Conservation (phyloP, 30 jellyfish, hydroid and myxozoan species). For the Cassiopea andromeda region DNA sequence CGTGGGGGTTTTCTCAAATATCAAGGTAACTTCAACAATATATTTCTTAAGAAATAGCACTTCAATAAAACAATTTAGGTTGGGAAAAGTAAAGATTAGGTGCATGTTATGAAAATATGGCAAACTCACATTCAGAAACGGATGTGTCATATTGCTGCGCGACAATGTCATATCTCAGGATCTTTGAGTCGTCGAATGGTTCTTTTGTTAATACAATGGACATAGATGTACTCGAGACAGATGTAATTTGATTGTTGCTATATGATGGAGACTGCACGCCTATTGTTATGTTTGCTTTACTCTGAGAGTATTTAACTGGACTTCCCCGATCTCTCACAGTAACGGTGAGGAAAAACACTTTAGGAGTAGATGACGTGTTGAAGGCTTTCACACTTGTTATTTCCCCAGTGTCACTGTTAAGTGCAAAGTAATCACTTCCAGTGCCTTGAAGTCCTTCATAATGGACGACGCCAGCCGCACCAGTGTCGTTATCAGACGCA, state of each 20-base stretch:
- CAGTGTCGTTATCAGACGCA: constrained; percentile 78
- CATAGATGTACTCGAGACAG: constrained; percentile 71
- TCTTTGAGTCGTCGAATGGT: constrained; percentile 70
- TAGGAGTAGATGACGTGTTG: constrained; percentile 32
- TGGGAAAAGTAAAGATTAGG: too few relatives aligned
- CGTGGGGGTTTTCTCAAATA: too few relatives aligned
- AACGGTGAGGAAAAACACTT: constrained; percentile 46
- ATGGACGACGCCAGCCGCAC: constrained; percentile 64
- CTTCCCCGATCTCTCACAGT: constrained; percentile 67
- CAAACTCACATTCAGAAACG: constrained; percentile 29
- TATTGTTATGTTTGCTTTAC: constrained; percentile 53
- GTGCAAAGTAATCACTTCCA: constrained; percentile 49
- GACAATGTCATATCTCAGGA: constrained; percentile 61
- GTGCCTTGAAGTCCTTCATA: constrained; percentile 66
- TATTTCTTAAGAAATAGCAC: too few relatives aligned
- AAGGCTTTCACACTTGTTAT: constrained; percentile 41
- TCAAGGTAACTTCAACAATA: too few relatives aligned
- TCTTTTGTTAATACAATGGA: constrained; percentile 54
- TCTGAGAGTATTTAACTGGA: constrained; percentile 42
- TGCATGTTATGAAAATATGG: too few relatives aligned
- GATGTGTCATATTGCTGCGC: constrained; percentile 74
- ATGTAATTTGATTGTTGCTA: constrained; percentile 32
- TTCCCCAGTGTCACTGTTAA: constrained; percentile 65
- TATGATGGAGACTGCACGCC: constrained; percentile 37
- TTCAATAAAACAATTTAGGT: too few relatives aligned